Percentiles rank a stretch among this genome's conserved stretches.
Conservation (phyloP, 35 echinoderm and acorn worm genomes). For the Stichopus chloronotus region DNA sequence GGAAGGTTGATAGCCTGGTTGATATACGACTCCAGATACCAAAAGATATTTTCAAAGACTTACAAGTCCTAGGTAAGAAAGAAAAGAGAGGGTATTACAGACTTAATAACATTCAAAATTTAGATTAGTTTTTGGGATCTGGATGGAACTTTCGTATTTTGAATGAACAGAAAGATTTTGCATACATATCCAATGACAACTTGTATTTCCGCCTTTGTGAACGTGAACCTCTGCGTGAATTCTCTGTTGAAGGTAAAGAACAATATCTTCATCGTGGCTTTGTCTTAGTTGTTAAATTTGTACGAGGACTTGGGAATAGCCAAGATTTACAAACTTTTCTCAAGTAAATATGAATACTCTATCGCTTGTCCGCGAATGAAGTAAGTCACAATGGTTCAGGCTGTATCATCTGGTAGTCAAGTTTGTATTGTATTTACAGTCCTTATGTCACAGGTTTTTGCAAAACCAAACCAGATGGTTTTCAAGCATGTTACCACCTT, state of each 20-base stretch:
- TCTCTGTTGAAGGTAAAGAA: slow-evolving; percentile 36
- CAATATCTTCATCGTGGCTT: slow-evolving; percentile 47
- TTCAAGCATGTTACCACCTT: slow-evolving; percentile 27
- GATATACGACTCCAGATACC: slow-evolving; percentile 50
- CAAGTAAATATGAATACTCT: neutral
- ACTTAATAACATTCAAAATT: slow-evolving; percentile 11
- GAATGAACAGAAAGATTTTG: slow-evolving; percentile 64
- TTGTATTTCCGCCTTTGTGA: slow-evolving; percentile 49
- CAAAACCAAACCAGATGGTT: neutral
- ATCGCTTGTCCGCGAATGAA: neutral
- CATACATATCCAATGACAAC: slow-evolving; percentile 36
- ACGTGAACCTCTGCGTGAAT: slow-evolving; percentile 59
- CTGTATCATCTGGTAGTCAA: neutral
- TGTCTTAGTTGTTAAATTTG: slow-evolving; percentile 55
- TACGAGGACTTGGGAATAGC: slow-evolving; percentile 47
- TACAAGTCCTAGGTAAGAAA: neutral
- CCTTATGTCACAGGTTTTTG: neutral
- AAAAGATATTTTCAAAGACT: slow-evolving; percentile 45
- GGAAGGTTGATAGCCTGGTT: slow-evolving; percentile 62
- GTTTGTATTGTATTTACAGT: slow-evolving; percentile 29
- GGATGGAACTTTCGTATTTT: slow-evolving; percentile 64
- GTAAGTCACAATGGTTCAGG: neutral
- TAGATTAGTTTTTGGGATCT: slow-evolving; percentile 36
- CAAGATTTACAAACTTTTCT: slow-evolving; percentile 15
- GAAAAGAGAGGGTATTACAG: slow-evolving; percentile 1